Conservation (phyloP, 2,113 vertebrate genomes). For the Rhodinocichla rosea region DNA sequence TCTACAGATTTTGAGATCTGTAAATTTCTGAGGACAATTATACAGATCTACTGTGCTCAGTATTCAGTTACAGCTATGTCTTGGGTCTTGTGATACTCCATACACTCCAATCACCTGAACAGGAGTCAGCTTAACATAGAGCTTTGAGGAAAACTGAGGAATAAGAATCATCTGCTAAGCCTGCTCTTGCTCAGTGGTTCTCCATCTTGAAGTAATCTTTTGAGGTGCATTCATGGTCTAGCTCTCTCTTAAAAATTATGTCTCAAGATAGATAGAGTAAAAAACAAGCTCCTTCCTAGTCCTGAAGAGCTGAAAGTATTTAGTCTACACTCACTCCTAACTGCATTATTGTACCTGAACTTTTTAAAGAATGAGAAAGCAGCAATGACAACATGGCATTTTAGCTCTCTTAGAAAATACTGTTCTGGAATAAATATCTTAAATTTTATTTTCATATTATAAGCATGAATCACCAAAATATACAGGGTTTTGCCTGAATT, state of each 20-base stretch:
- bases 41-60: neutral
- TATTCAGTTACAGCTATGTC: neutral
- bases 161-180: neutral
- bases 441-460: neutral
- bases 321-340: neutral
- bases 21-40: neutral
- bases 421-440: neutral
- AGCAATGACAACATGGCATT: neutral
- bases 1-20: neutral
- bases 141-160: neutral
- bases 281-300: neutral
- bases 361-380: neutral
- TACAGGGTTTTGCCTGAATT: neutral
- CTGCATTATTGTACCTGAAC: neutral
- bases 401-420: neutral
- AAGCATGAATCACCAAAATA: neutral
- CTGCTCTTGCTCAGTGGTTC: neutral
- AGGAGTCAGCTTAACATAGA: neutral
- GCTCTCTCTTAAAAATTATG: neutral
- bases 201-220: neutral
- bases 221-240: neutral
- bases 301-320: neutral
- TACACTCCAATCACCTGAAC: neutral
- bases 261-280: neutral
- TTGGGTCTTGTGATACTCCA: fast-evolving